Conservation (phyloP, 1,140 invertebrate species). For the Drosophila tani region DNA sequence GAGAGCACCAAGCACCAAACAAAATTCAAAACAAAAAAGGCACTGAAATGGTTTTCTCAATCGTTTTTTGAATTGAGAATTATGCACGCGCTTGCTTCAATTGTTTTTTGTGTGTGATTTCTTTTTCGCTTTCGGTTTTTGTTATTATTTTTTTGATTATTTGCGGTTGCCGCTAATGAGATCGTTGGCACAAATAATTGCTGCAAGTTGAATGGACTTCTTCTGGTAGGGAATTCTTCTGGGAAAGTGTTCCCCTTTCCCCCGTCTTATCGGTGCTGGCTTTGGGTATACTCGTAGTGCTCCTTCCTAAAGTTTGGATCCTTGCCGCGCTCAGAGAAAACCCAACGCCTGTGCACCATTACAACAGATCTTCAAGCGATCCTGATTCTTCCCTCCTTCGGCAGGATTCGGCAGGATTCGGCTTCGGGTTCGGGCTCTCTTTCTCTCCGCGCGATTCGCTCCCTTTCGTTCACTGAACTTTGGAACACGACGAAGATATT, state of each 20-base stretch:
- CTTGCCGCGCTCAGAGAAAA: slow-evolving; percentile 53
- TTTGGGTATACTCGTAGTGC: slow-evolving; percentile 72
- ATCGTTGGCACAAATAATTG: slow-evolving; percentile 48
- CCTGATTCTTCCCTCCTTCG: background rate
- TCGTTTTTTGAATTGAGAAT: slow-evolving; percentile 19
- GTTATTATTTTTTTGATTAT: slow-evolving; percentile 27
- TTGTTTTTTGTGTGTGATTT: slow-evolving; percentile 31
- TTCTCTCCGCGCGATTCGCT: background rate
- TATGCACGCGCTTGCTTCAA: slow-evolving; percentile 45
- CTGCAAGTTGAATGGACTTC: slow-evolving; percentile 69
- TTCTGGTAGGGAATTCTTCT: slow-evolving; percentile 6
- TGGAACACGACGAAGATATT: slow-evolving; percentile 31
- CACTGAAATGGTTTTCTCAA: slow-evolving; percentile 18
- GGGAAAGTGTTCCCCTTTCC: background rate
- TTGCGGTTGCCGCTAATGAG: slow-evolving; percentile 30
- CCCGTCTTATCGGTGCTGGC: slow-evolving; percentile 55
- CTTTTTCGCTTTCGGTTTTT: slow-evolving; percentile 6
- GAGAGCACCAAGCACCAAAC: slow-evolving; percentile 10
- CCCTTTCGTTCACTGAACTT: slow-evolving; percentile 32
- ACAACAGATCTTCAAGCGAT: slow-evolving; percentile 49
- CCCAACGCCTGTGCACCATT: slow-evolving; percentile 60
- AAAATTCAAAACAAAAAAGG: slow-evolving; percentile 48
- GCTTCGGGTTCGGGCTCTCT: no score
- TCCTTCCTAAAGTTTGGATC: slow-evolving; percentile 49
- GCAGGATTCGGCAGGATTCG: slow-evolving; percentile 11